Base-by-base conservation (phyloP, 2,113 vertebrate genomes). In the Zosterops lateralis region DNA sequence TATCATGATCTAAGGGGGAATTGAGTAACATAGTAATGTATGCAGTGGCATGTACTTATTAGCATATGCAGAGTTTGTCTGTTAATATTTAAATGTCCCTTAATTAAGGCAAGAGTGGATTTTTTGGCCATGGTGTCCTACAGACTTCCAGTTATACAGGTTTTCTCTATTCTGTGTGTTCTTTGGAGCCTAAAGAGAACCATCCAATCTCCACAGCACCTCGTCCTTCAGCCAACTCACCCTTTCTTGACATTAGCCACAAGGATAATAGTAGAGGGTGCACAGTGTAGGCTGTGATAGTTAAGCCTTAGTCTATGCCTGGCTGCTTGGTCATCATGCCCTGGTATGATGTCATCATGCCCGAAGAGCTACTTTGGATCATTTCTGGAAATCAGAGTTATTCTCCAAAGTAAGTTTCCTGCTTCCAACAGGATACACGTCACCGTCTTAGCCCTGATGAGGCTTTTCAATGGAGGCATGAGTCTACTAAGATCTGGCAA, bases 181-280 rank as follows among this genome's bases (percentile, higher is more conserved):
- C 3, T 10, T 75, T 21, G 47, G 32, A 80, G 26, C 36, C 36
- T 48, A 22, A 68, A 34, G 21, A 75, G 14, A 31, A 48, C 14
- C 12, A 21, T 42, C 14, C 47, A 34, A 19, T 22, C 54, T 48
- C 8, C 62, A 54, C 17, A 62, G 20, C 47, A 68, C 25, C 62
- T 75, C 56, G 11, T 68, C 20, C 47, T 75, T 47, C 24, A 60
- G n/a, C 25, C 47, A 89, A 0, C 9, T 34, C 54, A 54, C 21
- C 61, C 61, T 82, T 34, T 68, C 29, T 21, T 68, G 29, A 5
- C 2, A 3, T 54, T 14, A 68, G 47, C 21, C 54, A 0, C 47
- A 56, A 22, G 28, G 28, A 31, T 34, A 75, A 34, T 0, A 0
- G 0, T 0, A 66, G 17, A 61, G 14, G 8, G 14, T 31, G 26